A percentile compares a stretch with the other conserved stretches of the same genome.
Evolutionary conservation across 1,140 invertebrate genomes (phyloP).

Genomic region (Pseudomyrmex dendroicus): DNA sequence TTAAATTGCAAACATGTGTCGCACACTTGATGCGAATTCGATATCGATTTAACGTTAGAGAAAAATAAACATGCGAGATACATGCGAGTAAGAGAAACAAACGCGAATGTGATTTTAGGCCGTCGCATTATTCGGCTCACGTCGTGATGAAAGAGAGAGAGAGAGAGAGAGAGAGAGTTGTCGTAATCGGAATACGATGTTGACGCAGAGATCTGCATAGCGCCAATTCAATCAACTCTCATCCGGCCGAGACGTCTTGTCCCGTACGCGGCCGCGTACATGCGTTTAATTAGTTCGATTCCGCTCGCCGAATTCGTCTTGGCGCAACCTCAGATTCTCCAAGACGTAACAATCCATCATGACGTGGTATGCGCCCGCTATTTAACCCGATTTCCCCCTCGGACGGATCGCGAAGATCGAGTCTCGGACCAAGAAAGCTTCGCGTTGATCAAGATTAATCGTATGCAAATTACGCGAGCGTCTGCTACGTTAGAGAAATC

Average conservation of each 20-base stretch:
- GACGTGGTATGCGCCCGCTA: conserved; percentile 52
- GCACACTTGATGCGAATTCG: no score
- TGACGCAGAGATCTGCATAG: conserved; percentile 38
- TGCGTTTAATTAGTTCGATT: conserved; percentile 65
- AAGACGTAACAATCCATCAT: conserved; percentile 70
- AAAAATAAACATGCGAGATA: neutral
- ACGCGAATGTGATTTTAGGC: conserved; percentile 37
- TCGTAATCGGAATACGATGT: conserved; percentile 30
- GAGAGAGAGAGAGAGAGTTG: no score
- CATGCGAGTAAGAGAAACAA: neutral
- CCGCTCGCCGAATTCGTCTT: conserved; percentile 49
- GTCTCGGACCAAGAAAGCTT: conserved; percentile 45
- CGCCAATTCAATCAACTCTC: conserved; percentile 56
- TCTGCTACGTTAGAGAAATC: conserved; percentile 41
- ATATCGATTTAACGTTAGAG: neutral
- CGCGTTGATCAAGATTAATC: conserved; percentile 73
- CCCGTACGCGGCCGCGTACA: neutral
- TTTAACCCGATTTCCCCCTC: conserved; percentile 64
- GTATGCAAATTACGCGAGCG: conserved; percentile 70
- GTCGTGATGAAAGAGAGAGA: neutral
- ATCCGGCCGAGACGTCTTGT: conserved; percentile 5
- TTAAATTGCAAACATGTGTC: neutral
- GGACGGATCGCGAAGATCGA: conserved; percentile 50
- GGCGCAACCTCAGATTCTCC: conserved; percentile 42
- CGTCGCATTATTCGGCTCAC: neutral